Evolutionary conservation across 2,888 invertebrate species (phyloP).

Genomic region (Parochlus steinenii): DNA sequence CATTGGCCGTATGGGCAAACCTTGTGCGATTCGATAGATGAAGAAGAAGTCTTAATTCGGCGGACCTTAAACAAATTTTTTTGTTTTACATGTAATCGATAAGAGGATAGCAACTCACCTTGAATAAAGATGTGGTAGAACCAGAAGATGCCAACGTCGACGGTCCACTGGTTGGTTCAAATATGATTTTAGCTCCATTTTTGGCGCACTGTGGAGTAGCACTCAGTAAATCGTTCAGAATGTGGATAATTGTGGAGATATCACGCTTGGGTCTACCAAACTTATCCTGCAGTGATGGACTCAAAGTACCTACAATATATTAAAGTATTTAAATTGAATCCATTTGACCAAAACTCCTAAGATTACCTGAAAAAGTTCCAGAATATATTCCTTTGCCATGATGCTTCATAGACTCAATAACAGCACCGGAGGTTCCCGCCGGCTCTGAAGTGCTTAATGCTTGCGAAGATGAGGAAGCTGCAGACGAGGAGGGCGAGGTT

Average conservation of each 20-base stretch:
- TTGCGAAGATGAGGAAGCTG: background rate
- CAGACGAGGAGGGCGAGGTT: background rate
- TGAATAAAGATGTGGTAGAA: slow-evolving; percentile 4
- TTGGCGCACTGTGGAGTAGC: slow-evolving; percentile 51
- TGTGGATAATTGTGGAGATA: slow-evolving; percentile 90
- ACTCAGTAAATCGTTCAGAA: slow-evolving; percentile 82
- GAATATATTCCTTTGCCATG: slow-evolving; percentile 91
- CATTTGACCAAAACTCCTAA: no score
- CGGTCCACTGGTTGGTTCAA: slow-evolving; percentile 25
- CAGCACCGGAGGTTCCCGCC: slow-evolving; percentile 45
- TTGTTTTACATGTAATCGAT: background rate
- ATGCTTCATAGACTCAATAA: slow-evolving; percentile 83
- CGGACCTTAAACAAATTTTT: background rate
- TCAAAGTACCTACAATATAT: no score
- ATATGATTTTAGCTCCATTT: slow-evolving; percentile 36
- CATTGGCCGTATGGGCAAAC: slow-evolving; percentile 31
- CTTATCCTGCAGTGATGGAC: slow-evolving; percentile 83
- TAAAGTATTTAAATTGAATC: no score
- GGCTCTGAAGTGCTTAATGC: slow-evolving; percentile 19
- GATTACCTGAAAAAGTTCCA: slow-evolving; percentile 90
- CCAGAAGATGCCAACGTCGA: slow-evolving; percentile 13
- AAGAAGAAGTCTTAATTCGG: slow-evolving; percentile 18
- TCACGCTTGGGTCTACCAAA: slow-evolving; percentile 84
- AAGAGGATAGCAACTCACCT: slow-evolving; percentile 5
- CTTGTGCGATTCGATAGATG: slow-evolving; percentile 22